Conservation (phyloP, 2,888 invertebrate species). For the Chloromyia formosa region DNA sequence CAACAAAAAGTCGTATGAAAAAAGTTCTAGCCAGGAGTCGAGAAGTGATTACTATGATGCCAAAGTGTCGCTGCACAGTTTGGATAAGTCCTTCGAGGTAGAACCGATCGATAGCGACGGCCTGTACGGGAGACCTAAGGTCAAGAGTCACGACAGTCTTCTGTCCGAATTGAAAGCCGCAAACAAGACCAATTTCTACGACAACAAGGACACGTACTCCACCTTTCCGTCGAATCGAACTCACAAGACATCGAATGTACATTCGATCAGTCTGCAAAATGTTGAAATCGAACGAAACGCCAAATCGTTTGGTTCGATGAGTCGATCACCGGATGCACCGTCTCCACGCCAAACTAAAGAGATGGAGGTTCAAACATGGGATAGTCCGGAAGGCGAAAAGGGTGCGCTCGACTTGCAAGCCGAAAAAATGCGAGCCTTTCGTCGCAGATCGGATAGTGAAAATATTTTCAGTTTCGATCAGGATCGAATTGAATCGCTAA, state of each 20-base stretch:
- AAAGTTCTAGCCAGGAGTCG: slow-evolving; percentile 76
- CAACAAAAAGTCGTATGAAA: slow-evolving; percentile 64
- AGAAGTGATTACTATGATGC: slow-evolving; percentile 76
- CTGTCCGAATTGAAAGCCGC: slow-evolving; percentile 66
- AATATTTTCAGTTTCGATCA: slow-evolving; percentile 81
- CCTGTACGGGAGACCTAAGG: slow-evolving; percentile 60
- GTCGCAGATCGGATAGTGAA: slow-evolving; percentile 74
- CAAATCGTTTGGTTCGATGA: slow-evolving; percentile 57
- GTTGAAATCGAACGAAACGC: slow-evolving; percentile 74
- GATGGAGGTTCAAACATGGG: slow-evolving; percentile 59
- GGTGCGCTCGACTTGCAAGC: slow-evolving; percentile 60
- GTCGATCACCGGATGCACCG: slow-evolving; percentile 59
- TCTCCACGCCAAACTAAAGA: slow-evolving; percentile 57
- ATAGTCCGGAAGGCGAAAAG: slow-evolving; percentile 56
- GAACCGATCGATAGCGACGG: slow-evolving; percentile 54
- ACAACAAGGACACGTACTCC: slow-evolving; percentile 70
- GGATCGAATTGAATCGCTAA: slow-evolving; percentile 77
- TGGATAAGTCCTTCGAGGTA: slow-evolving; percentile 49
- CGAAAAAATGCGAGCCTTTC: slow-evolving; percentile 64
- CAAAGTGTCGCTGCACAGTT: slow-evolving; percentile 63
- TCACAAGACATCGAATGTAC: slow-evolving; percentile 70
- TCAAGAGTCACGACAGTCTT: slow-evolving; percentile 70
- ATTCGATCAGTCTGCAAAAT: slow-evolving; percentile 75
- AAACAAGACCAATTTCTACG: slow-evolving; percentile 65
- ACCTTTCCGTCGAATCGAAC: slow-evolving; percentile 70